Evolutionary conservation across 2,113 vertebrate species (phyloP).

Genomic region (Anarhynchus alexandrinus): DNA sequence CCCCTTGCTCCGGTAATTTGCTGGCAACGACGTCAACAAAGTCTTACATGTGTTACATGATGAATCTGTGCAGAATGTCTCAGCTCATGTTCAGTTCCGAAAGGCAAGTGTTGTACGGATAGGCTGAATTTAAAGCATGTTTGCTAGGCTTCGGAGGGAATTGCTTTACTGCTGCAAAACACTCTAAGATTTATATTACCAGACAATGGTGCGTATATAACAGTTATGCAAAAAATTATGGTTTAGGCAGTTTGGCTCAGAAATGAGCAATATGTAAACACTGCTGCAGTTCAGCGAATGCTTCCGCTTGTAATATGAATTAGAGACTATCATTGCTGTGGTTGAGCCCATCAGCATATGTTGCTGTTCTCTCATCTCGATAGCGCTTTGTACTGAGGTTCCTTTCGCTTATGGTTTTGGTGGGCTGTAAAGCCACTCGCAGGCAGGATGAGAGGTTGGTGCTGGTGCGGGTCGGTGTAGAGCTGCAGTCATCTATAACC

Average conservation of each 20-base stretch:
- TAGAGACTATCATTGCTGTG: neutral
- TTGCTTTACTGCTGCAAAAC: neutral
- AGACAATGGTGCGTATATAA: neutral
- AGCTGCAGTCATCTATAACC: neutral
- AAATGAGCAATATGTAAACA: neutral
- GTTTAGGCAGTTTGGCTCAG: neutral
- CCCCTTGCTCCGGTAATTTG: neutral
- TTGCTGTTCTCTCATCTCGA: neutral
- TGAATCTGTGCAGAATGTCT: neutral
- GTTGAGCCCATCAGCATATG: neutral
- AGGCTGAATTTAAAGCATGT: neutral
- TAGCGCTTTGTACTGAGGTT: neutral
- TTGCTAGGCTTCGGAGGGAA: neutral
- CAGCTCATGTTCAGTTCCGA: neutral
- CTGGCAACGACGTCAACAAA: neutral
- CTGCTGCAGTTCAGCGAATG: neutral
- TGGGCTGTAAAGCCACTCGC: neutral
- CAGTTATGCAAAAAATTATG: neutral
- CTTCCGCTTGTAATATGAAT: neutral
- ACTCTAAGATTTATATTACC: neutral
- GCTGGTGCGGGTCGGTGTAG: fast-evolving
- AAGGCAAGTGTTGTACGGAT: neutral
- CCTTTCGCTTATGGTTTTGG: neutral
- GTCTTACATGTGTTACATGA: neutral
- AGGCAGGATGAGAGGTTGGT: neutral